Conservation (phyloP, 2,113 vertebrate genomes). For the Dendrocopos noguchii region DNA sequence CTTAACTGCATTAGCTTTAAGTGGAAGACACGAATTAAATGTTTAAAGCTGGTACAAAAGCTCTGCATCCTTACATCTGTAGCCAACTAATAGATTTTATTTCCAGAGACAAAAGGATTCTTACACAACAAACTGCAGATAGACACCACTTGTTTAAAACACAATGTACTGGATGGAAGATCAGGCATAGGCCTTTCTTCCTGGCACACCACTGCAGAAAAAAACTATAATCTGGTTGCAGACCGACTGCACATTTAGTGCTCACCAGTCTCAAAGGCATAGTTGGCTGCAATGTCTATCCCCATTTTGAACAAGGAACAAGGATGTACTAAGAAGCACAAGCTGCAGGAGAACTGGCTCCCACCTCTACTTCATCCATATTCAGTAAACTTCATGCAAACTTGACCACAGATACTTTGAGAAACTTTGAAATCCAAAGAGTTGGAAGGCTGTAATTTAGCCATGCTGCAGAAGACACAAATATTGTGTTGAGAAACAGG, state of each 20-base stretch:
- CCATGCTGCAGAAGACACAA: not conserved
- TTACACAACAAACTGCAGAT: not conserved
- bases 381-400: not conserved
- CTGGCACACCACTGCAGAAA: not conserved
- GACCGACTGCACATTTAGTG: not conserved
- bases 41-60: slow-evolving; percentile 8
- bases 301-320: not conserved
- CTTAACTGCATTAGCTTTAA: not conserved
- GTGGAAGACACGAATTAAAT: not conserved
- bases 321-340: not conserved
- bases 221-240: not conserved
- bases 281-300: not conserved
- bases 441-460: not conserved
- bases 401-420: not conserved
- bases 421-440: not conserved
- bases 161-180: not conserved
- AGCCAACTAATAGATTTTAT: not conserved
- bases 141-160: slow-evolving; percentile 27
- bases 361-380: not conserved
- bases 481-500: not conserved
- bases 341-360: not conserved
- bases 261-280: not conserved
- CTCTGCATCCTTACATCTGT: not conserved
- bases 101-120: not conserved
- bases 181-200: not conserved